Conservation (phyloP, 1,140 invertebrate genomes). For the Stenopsyche tienmushanensis region DNA sequence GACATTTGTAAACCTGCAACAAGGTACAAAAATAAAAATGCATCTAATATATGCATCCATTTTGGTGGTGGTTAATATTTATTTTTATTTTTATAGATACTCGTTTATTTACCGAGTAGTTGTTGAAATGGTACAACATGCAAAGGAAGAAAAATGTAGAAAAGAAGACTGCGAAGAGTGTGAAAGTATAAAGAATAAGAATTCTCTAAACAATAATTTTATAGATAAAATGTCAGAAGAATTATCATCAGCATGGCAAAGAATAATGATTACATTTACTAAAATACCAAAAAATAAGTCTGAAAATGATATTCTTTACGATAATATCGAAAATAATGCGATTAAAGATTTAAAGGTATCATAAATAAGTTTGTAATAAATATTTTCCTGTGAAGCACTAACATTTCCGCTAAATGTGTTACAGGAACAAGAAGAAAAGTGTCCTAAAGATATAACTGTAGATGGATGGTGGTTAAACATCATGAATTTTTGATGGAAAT, state of each 20-base stretch:
- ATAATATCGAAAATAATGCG: too few relatives aligned
- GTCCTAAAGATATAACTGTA: constrained; percentile 1
- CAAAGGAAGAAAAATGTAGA: constrained; percentile 33
- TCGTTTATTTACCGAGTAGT: constrained; percentile 39
- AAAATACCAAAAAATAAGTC: too few relatives aligned
- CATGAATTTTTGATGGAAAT: constrained; percentile 13
- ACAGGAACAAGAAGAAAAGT: background rate
- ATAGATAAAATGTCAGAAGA: too few relatives aligned
- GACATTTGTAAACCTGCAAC: constrained; percentile 77
- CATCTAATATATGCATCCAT: background rate
- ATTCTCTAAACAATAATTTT: too few relatives aligned
- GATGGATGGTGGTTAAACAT: constrained; percentile 19
- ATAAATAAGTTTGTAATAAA: too few relatives aligned
- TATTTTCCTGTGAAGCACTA: too few relatives aligned
- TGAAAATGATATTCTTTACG: too few relatives aligned
- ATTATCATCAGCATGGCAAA: too few relatives aligned
- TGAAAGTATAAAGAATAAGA: too few relatives aligned
- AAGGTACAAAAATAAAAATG: constrained; percentile 51
- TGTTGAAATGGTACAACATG: constrained; percentile 39
- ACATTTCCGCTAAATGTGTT: too few relatives aligned
- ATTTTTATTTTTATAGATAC: constrained; percentile 33
- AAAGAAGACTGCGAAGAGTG: constrained; percentile 26
- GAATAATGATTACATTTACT: too few relatives aligned
- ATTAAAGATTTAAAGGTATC: too few relatives aligned
- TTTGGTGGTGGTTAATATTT: constrained; percentile 14